Evolutionary conservation across 2,113 vertebrate genomes (phyloP).

Genomic region (Dryoscopus gambensis): DNA sequence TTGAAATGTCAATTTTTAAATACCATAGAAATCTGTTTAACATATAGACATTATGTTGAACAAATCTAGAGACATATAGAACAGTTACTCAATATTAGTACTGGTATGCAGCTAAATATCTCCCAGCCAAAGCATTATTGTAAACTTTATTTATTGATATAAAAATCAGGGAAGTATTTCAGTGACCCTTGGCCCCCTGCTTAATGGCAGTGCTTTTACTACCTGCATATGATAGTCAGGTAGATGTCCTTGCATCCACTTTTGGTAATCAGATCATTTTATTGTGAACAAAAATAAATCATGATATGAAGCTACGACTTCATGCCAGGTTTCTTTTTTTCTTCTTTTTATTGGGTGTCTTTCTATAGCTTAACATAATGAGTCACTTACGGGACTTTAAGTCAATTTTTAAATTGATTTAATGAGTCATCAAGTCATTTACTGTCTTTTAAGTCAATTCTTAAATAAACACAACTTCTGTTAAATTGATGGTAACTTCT

Average conservation of each 20-base stretch:
- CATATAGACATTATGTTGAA: slow-evolving; percentile 23
- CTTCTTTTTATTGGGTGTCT: background rate
- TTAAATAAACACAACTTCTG: background rate
- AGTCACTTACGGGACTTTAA: slow-evolving; percentile 18
- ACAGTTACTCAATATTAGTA: slow-evolving; percentile 34
- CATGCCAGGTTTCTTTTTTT: background rate
- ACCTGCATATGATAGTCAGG: background rate
- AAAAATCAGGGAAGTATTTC: background rate
- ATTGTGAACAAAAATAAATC: background rate
- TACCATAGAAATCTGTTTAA: slow-evolving; percentile 64
- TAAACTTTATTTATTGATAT: background rate
- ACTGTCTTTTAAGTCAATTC: slow-evolving; percentile 34
- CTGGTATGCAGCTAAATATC: background rate
- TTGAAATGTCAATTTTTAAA: slow-evolving; percentile 68
- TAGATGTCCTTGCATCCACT: background rate
- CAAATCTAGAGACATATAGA: slow-evolving; percentile 15
- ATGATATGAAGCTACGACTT: background rate
- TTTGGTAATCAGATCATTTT: background rate
- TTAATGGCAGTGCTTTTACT: background rate
- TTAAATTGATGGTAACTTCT: background rate
- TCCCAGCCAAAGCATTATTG: background rate
- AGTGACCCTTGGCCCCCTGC: background rate
- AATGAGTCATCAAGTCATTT: slow-evolving; percentile 25
- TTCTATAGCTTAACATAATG: background rate
- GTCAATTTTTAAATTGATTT: slow-evolving; percentile 39